Percentiles rank a stretch among this genome's conserved stretches.
Conservation (phyloP, 2,113 vertebrate genomes). For the Daphoenositta chrysoptera region DNA sequence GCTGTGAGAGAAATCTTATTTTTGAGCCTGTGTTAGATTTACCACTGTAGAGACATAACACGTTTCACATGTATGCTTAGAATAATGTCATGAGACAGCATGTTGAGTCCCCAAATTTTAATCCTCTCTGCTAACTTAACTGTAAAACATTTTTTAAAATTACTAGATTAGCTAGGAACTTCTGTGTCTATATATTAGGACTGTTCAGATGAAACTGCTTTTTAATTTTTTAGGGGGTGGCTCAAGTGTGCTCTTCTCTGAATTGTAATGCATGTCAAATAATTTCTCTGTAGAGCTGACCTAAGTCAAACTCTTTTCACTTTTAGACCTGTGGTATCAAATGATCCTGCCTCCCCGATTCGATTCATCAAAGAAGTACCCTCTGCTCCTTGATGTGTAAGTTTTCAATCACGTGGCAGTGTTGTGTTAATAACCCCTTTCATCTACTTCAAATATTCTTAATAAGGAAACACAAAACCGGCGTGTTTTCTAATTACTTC, state of each 20-base stretch:
- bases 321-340: conserved; percentile 91
- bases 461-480: neutral
- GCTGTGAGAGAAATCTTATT: neutral
- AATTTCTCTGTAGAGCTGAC: neutral
- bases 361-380: conserved; percentile 88
- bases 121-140: neutral
- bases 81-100: neutral
- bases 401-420: conserved; percentile 59
- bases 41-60: neutral
- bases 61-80: neutral
- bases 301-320: neutral
- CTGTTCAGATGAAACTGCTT: neutral
- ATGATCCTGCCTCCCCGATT: conserved; percentile 94
- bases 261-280: neutral
- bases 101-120: neutral
- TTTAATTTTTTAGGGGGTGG: neutral
- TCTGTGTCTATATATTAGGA: neutral
- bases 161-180: neutral
- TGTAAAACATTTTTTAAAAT: neutral
- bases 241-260: neutral
- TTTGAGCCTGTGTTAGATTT: neutral
- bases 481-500: neutral
- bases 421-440: conserved; percentile 33
- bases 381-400: conserved; percentile 95
- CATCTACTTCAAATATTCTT: conserved; percentile 24